A percentile compares a stretch with the other conserved stretches of the same genome.
Evolutionary conservation across 1,140 invertebrate species (phyloP).

Genomic region (Onthophagus taurus): DNA sequence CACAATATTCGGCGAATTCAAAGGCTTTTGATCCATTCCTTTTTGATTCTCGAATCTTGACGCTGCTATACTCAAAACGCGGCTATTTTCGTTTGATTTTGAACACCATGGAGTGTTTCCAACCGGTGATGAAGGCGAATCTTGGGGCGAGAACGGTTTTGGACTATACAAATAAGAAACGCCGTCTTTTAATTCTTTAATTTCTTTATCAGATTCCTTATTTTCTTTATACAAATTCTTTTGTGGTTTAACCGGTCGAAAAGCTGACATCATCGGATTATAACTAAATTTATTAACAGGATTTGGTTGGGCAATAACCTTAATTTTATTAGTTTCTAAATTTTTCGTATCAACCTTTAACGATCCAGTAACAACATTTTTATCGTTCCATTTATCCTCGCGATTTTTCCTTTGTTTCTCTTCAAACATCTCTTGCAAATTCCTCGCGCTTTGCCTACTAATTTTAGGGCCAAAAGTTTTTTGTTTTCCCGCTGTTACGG

Average conservation of each 20-base stretch:
- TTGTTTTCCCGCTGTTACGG: conserved; percentile 19
- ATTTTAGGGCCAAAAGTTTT: conserved; percentile 33
- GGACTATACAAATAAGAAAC: conserved; percentile 32
- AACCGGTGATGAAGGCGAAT: neutral
- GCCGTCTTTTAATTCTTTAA: conserved; percentile 7
- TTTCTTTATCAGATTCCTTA: too few relatives aligned
- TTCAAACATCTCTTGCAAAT: conserved; percentile 37
- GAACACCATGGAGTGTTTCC: conserved; percentile 35
- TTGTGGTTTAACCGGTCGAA: conserved; percentile 43
- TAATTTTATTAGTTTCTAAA: conserved; percentile 27
- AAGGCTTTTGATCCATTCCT: too few relatives aligned
- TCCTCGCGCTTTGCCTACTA: conserved; percentile 32
- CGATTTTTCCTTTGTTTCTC: conserved; percentile 32
- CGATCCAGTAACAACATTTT: conserved; percentile 35
- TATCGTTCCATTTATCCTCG: conserved; percentile 16
- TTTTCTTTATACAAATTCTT: too few relatives aligned
- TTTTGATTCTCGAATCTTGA: conserved; percentile 41
- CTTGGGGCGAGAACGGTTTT: conserved; percentile 22
- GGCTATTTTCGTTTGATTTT: conserved; percentile 32
- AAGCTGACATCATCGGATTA: conserved; percentile 60
- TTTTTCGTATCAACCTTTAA: conserved; percentile 37
- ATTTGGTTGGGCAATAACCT: conserved; percentile 42
- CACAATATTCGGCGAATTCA: too few relatives aligned
- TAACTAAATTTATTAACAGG: conserved; percentile 61
- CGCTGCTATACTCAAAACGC: conserved; percentile 36